phyloP scores from a whole-genome alignment of 2,888 invertebrate species.

The Troilus luridus region DNA sequence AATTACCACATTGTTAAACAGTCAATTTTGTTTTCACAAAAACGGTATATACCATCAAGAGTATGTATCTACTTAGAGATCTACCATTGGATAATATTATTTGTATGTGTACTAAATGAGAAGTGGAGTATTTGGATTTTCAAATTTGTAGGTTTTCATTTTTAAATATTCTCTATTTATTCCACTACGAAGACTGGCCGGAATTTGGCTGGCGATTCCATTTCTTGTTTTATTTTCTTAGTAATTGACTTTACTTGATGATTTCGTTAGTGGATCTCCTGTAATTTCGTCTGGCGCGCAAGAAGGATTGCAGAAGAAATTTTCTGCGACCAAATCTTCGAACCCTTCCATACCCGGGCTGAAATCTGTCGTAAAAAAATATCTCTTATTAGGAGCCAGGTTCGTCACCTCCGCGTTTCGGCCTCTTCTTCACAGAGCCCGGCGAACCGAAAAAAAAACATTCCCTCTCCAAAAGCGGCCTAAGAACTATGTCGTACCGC shows the following conservation, averaged over 20 bases:
- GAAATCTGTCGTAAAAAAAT: neutral
- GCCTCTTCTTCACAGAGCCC: constrained; percentile 45
- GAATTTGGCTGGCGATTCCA: neutral
- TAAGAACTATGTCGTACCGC: constrained; percentile 53
- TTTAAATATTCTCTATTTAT: neutral
- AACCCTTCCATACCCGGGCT: neutral
- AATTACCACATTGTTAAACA: too few relatives aligned
- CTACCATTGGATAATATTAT: too few relatives aligned
- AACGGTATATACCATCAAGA: too few relatives aligned
- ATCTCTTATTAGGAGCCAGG: constrained; percentile 27
- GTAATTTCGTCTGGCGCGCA: neutral
- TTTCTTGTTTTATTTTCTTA: neutral
- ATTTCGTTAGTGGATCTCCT: neutral
- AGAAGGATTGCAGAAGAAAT: neutral
- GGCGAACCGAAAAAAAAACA: constrained; percentile 4
- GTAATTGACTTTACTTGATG: neutral
- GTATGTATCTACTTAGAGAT: too few relatives aligned
- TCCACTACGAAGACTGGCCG: neutral
- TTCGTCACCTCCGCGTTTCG: constrained; percentile 43
- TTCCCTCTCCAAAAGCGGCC: constrained; percentile 44
- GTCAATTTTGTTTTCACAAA: too few relatives aligned
- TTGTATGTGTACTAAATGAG: too few relatives aligned
- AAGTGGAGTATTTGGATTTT: too few relatives aligned
- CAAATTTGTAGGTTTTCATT: too few relatives aligned
- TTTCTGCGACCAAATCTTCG: neutral